A percentile compares a stretch with the other conserved stretches of the same genome.
These are phyloP conservation scores for Crocallis elinguaria DNA, from an alignment of 2,888 invertebrate genomes.

Conservation along the genomic window DNA sequence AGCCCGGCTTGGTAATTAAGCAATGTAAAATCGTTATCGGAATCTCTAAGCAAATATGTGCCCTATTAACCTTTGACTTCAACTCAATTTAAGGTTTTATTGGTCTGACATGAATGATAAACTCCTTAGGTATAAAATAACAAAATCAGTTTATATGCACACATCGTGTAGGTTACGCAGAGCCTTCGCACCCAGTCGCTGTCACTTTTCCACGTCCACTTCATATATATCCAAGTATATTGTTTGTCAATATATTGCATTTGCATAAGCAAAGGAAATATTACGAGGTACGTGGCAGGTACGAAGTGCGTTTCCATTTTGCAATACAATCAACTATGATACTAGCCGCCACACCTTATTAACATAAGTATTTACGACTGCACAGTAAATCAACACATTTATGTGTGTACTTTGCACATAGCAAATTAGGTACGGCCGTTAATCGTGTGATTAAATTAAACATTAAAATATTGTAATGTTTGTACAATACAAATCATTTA, in stretches of 20 bases:
- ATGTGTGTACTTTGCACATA: slow-evolving; percentile 64
- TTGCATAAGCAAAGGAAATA: slow-evolving; percentile 76
- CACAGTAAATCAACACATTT: slow-evolving; percentile 74
- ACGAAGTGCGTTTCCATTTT: slow-evolving; percentile 67
- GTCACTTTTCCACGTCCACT: slow-evolving; percentile 70
- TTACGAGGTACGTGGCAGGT: slow-evolving; percentile 36
- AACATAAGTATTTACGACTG: slow-evolving; percentile 74
- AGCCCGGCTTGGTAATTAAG: background rate
- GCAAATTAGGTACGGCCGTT: slow-evolving; percentile 64
- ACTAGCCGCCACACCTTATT: slow-evolving; percentile 63
- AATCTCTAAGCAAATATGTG: slow-evolving; percentile 20
- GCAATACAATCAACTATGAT: slow-evolving; percentile 72
- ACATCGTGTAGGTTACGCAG: slow-evolving; percentile 27
- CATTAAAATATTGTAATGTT: slow-evolving; percentile 44
- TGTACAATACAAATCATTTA: slow-evolving; percentile 34
- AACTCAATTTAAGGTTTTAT: slow-evolving; percentile 19
- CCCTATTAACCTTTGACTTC: slow-evolving; percentile 24
- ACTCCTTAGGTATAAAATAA: slow-evolving; percentile 26
- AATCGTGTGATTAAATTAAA: slow-evolving; percentile 53
- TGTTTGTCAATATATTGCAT: slow-evolving; percentile 70
- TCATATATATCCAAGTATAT: slow-evolving; percentile 73
- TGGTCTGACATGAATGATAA: slow-evolving; percentile 16
- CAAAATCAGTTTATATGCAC: slow-evolving; percentile 30
- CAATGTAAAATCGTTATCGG: slow-evolving; percentile 8
- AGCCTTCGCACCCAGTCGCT: slow-evolving; percentile 50